Base-by-base conservation (phyloP, 2,888 invertebrate species). In the Bedellia somnulentella region DNA sequence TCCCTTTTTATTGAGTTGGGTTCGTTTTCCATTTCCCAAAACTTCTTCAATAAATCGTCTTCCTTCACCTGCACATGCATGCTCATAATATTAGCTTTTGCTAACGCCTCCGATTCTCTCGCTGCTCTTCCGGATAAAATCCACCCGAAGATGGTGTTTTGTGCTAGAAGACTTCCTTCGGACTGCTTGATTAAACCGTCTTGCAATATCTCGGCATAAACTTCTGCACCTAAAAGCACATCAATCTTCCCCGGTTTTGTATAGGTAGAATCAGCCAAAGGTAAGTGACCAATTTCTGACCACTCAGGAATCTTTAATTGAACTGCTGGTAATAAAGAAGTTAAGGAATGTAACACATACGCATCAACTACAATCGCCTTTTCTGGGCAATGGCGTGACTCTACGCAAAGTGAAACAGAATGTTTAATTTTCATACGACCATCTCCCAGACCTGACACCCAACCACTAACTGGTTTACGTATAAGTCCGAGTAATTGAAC, bases 11-110 rank as follows among this genome's bases (percentile, higher is more conserved):
- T 5, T 15, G n/a, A n/a, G n/a, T n/a, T n/a, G n/a, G n/a, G n/a
- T n/a, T n/a, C n/a, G n/a, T n/a, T 32, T 24, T 40, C 39, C 6
- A 42, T 12, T 17, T 39, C 40, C 42, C 40, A 42, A 36, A 42
- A 42, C 30, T 31, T 29, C 26, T 33, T 37, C 3, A 45, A 26
- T 15, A 42, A 9, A 1, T 41, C 33, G 26, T 44, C 42, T 27
- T 36, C 37, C 11, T 31, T 38, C 1, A 36, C 10, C 12, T 40
- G 30, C 8, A 35, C 5, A 33, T 41, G 42, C 17, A 40, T 11
- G 13, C 18, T 39, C 5, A 31, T 27, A 9, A 39, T 9, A 5
- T 25, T 29, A 5, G 15, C 3, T n/a, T 9, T 10, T 3, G 16
- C 5, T 14, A 11, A 10, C 2, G 10, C 5, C 2, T 12, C 9